phyloP scores from a whole-genome alignment of 2,797 vertebrate species.

The Decapterus maruadsi region DNA sequence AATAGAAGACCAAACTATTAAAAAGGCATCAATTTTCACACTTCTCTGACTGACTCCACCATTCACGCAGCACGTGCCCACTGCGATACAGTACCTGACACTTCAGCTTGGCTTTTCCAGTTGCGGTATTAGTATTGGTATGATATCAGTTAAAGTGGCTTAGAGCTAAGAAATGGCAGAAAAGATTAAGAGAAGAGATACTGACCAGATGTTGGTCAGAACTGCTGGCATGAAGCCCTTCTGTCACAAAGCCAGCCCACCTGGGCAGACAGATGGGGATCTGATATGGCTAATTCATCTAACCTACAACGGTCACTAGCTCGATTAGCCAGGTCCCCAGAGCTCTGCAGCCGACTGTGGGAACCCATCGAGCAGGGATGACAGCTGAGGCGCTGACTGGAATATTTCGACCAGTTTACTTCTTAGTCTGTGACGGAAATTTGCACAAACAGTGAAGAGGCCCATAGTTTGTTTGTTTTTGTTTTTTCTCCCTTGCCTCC shows the following conservation, averaged over 20 bases:
- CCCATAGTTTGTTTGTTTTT: not conserved
- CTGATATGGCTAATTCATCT: conserved; percentile 80
- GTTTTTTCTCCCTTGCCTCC: conserved; percentile 4
- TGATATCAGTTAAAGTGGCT: conserved; percentile 10
- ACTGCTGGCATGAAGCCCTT: conserved; percentile 49
- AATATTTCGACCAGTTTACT: conserved; percentile 11
- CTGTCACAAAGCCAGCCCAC: conserved; percentile 72
- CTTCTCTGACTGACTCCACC: conserved; percentile 18
- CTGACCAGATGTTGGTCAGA: conserved; percentile 63
- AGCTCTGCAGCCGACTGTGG: conserved; percentile 31
- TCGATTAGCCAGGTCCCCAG: conserved; percentile 70
- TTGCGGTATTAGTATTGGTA: not conserved
- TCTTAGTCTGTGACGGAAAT: conserved; percentile 3
- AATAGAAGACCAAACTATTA: conserved; percentile 22
- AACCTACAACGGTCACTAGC: conserved; percentile 65
- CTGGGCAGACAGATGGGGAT: conserved; percentile 82
- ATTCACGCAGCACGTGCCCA: conserved; percentile 45
- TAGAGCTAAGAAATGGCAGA: conserved; percentile 28
- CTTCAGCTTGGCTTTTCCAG: conserved; percentile 7
- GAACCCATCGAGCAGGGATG: conserved; percentile 38
- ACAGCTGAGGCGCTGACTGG: conserved; percentile 31
- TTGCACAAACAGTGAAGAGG: not conserved
- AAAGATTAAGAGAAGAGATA: conserved; percentile 49
- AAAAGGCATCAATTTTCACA: conserved; percentile 17
- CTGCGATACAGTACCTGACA: conserved; percentile 13